These are phyloP conservation scores for Drosophila truncata DNA, from an alignment of 1,140 invertebrate genomes.

Conservation along the genomic window DNA sequence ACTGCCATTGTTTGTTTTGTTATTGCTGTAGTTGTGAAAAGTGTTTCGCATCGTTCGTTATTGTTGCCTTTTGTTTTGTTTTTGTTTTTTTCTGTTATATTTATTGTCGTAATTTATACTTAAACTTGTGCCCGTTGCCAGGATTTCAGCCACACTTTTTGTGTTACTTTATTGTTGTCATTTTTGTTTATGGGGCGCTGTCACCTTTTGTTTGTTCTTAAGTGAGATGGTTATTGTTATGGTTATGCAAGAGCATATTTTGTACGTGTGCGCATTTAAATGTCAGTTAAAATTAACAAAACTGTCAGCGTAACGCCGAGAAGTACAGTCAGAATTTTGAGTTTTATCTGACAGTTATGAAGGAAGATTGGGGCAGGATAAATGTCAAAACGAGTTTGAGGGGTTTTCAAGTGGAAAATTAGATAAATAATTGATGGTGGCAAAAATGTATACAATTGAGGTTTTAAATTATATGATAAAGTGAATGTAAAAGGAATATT, in stretches of 20 bases:
- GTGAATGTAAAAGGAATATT: neutral
- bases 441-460: neutral
- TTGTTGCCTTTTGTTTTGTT: slow-evolving; percentile 30
- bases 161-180: slow-evolving; percentile 29
- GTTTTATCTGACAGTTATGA: slow-evolving; percentile 16
- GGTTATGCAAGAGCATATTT: slow-evolving; percentile 25
- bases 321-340: neutral
- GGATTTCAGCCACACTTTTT: slow-evolving; percentile 29
- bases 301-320: slow-evolving; percentile 26
- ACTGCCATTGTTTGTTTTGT: slow-evolving; percentile 52
- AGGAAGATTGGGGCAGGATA: neutral
- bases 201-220: slow-evolving; percentile 41
- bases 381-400: slow-evolving; percentile 20
- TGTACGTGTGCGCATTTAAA: slow-evolving; percentile 33
- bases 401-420: slow-evolving; percentile 1
- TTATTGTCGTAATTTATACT: slow-evolving; percentile 78
- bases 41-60: slow-evolving; percentile 40
- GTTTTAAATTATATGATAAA: neutral
- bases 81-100: slow-evolving; percentile 58
- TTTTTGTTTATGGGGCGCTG: slow-evolving; percentile 37
- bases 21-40: slow-evolving; percentile 48
- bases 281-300: slow-evolving; percentile 60
- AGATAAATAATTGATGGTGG: slow-evolving; percentile 7
- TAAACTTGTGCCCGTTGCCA: slow-evolving; percentile 54
- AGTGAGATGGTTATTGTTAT: slow-evolving; percentile 49